Percentiles rank a stretch among this genome's conserved stretches.
phyloP scores from a whole-genome alignment of 1,140 invertebrate species.

The Araneus ventricosus region DNA sequence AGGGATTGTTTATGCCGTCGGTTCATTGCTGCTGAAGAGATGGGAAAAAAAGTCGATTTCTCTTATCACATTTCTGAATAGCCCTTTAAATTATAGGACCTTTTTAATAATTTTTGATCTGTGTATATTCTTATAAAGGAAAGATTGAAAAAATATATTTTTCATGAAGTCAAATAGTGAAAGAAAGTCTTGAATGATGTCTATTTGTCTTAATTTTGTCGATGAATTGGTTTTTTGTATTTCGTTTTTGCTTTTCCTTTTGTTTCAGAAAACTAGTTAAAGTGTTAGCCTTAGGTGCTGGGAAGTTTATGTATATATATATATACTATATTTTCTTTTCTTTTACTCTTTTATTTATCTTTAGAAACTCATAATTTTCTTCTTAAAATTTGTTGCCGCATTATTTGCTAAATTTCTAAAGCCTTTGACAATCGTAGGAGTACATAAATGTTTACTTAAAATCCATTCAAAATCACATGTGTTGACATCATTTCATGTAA shows the following conservation, averaged over 20 bases:
- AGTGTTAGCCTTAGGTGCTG: background rate
- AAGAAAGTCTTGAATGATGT: conserved; percentile 31
- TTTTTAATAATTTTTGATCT: conserved; percentile 56
- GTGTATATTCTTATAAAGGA: background rate
- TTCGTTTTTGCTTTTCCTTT: background rate
- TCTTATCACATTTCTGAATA: conserved; percentile 49
- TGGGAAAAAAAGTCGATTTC: conserved; percentile 31
- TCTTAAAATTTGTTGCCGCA: background rate
- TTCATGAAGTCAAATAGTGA: conserved; percentile 39
- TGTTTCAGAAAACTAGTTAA: background rate
- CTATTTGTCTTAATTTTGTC: conserved; percentile 57
- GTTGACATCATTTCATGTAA: too few species aligned
- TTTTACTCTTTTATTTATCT: background rate
- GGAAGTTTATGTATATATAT: background rate
- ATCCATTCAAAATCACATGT: background rate
- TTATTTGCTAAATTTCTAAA: background rate
- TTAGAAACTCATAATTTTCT: background rate
- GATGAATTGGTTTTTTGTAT: conserved; percentile 7
- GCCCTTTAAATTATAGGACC: conserved; percentile 49
- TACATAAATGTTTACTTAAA: background rate
- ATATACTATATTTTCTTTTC: background rate
- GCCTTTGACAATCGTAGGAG: background rate
- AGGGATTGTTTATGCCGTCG: conserved; percentile 21
- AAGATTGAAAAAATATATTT: background rate
- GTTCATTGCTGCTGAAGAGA: conserved; percentile 21